Percentiles rank a stretch among this genome's conserved stretches.
These are phyloP conservation scores for Lytechinus variegatus DNA, from an alignment of 35 echinoderm and acorn worm genomes.

Conservation along the genomic window DNA sequence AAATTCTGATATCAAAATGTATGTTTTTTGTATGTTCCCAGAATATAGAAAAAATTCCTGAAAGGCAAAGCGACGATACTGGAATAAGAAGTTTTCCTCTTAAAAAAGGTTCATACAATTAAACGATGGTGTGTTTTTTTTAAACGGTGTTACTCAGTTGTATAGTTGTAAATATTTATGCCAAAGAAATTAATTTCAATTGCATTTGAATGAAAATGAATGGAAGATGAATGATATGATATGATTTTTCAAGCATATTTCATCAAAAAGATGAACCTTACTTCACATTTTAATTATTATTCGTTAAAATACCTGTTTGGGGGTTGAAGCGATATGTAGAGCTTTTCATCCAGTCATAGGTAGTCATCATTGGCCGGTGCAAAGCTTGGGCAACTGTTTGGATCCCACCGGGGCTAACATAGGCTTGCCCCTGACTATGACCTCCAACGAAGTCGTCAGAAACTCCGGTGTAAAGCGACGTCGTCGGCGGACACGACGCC, in stretches of 20 bases:
- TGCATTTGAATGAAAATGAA: not conserved
- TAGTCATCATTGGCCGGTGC: conserved; percentile 2
- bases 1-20: no score
- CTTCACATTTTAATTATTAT: not conserved
- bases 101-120: no score
- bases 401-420: not conserved
- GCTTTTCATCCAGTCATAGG: conserved; percentile 49
- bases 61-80: no score
- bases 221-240: not conserved
- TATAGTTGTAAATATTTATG: no score
- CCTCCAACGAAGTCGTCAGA: not conserved
- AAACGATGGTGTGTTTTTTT: no score
- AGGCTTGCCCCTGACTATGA: not conserved
- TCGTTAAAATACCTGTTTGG: conserved; percentile 31
- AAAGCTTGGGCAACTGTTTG: conserved; percentile 35
- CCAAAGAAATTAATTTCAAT: no score
- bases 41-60: no score
- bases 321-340: conserved; percentile 37
- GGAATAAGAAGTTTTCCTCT: no score
- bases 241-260: not conserved
- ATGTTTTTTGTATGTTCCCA: no score
- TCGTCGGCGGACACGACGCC: not conserved
- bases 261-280: not conserved
- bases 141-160: no score
- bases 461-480: conserved; percentile 17